These are phyloP conservation scores for Plusia festucae DNA, from an alignment of 2,888 invertebrate genomes.

Conservation along the genomic window DNA sequence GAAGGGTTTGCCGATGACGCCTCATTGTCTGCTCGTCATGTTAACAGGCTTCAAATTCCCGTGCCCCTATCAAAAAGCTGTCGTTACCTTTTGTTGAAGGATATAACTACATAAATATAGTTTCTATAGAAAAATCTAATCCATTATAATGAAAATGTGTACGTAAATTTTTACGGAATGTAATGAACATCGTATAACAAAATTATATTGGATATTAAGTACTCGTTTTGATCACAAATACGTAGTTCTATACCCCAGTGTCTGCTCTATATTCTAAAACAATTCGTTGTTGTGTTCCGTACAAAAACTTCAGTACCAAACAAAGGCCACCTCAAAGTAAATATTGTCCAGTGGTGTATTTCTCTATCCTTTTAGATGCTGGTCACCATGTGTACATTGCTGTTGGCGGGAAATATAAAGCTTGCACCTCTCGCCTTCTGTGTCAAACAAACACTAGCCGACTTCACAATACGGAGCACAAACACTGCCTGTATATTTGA, in stretches of 20 bases:
- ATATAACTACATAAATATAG: not conserved
- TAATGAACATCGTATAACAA: too few relatives aligned
- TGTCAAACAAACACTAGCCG: constrained; percentile 41
- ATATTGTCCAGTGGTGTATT: constrained; percentile 52
- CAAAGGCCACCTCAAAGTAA: constrained; percentile 38
- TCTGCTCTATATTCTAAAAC: not conserved
- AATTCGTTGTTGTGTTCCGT: constrained; percentile 5
- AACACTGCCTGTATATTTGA: constrained; percentile 19
- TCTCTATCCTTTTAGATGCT: constrained; percentile 51
- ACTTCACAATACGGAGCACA: constrained; percentile 34
- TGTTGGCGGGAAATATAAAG: constrained; percentile 45
- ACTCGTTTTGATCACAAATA: not conserved
- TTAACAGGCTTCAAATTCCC: constrained; percentile 40
- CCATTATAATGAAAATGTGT: too few relatives aligned
- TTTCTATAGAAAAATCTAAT: not conserved
- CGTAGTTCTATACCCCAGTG: not conserved
- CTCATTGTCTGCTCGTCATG: constrained; percentile 50
- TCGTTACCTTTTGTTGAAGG: constrained; percentile 35
- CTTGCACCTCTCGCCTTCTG: constrained; percentile 41
- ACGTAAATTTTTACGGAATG: too few relatives aligned
- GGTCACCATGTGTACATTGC: constrained; percentile 40
- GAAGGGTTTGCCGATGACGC: constrained; percentile 44
- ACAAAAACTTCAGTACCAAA: constrained; percentile 12
- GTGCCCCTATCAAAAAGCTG: constrained; percentile 49
- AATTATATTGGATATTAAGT: not conserved